These are phyloP conservation scores for Leucophenga montana DNA, from an alignment of 2,888 invertebrate genomes.

Conservation along the genomic window DNA sequence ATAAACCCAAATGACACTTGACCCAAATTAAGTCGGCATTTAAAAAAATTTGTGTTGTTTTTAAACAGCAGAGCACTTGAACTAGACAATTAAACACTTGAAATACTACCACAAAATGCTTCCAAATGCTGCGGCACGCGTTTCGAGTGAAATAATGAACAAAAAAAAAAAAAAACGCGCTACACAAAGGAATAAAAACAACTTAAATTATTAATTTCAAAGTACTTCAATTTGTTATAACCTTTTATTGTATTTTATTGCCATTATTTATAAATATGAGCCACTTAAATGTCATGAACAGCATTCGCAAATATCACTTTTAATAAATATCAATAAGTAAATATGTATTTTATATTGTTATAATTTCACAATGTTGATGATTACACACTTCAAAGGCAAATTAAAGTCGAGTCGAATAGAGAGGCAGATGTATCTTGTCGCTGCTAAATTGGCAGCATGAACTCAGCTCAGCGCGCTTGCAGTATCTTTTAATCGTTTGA, in stretches of 20 bases:
- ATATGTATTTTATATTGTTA: background rate
- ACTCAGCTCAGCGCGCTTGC: too few relatives aligned
- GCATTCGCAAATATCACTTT: background rate
- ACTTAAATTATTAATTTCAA: background rate
- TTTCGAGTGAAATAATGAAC: background rate
- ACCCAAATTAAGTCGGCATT: background rate
- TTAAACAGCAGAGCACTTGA: slow-evolving; percentile 8
- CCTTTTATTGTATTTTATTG: too few relatives aligned
- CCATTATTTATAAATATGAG: background rate
- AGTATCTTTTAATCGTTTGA: slow-evolving; percentile 6
- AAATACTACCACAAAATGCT: background rate
- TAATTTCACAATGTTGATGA: background rate
- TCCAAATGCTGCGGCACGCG: background rate
- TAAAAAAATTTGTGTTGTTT: background rate
- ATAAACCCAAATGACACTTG: background rate
- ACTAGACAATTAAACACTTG: slow-evolving; percentile 10
- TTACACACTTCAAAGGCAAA: slow-evolving; percentile 1
- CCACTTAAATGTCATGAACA: slow-evolving; percentile 21
- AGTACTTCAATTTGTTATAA: too few relatives aligned
- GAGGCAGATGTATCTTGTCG: too few relatives aligned
- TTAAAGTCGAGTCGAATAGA: too few relatives aligned
- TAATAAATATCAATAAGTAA: background rate
- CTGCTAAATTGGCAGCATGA: slow-evolving; percentile 52
- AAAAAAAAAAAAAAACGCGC: background rate
- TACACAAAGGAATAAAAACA: background rate